Conservation (phyloP, 2,888 invertebrate species). For the Nephrotoma flavescens region DNA sequence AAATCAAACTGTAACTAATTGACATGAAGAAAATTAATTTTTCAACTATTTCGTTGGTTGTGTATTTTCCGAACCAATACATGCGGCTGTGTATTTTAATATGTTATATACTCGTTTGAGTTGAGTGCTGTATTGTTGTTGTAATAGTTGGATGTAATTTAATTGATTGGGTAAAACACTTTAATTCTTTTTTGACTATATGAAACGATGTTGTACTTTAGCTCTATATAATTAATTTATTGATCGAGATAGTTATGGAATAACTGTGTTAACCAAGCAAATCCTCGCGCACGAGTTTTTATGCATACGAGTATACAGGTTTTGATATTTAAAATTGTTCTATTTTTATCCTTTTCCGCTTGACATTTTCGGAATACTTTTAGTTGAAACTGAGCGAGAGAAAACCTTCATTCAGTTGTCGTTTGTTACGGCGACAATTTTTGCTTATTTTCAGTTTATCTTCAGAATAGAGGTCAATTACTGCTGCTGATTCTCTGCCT, state of each 20-base stretch:
- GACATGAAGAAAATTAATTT: background rate
- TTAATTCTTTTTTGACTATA: background rate
- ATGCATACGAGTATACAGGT: too few species aligned
- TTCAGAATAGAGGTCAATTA: too few species aligned
- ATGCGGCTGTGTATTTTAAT: background rate
- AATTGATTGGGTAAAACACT: background rate
- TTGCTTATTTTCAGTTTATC: too few species aligned
- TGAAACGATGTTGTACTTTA: background rate
- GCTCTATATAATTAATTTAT: background rate
- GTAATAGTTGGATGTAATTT: background rate
- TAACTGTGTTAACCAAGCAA: too few species aligned
- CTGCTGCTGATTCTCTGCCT: too few species aligned
- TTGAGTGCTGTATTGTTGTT: background rate
- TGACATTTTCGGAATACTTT: too few species aligned
- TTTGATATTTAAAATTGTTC: too few species aligned
- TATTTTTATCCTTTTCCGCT: too few species aligned
- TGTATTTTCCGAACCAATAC: background rate
- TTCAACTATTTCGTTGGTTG: background rate
- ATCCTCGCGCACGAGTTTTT: too few species aligned
- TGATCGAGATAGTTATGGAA: background rate
- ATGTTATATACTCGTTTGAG: background rate
- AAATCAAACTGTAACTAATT: background rate
- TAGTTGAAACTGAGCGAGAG: too few species aligned
- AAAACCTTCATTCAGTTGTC: too few species aligned
- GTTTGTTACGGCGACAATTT: too few species aligned